Evolutionary conservation across 2,888 invertebrate species (phyloP).

Genomic region (Cataglyphis altisquamis): DNA sequence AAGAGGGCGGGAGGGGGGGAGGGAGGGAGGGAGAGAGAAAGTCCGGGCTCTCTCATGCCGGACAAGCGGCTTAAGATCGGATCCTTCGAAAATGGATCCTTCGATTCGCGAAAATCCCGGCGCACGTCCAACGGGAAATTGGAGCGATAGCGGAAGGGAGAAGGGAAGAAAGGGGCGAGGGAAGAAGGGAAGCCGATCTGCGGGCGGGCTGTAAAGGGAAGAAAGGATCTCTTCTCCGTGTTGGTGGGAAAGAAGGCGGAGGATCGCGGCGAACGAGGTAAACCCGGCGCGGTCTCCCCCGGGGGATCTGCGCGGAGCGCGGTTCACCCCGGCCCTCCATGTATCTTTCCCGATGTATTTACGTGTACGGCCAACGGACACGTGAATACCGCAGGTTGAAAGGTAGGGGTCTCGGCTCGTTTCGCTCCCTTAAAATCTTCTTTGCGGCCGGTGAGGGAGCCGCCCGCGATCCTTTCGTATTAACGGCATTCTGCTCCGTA

Average conservation of each 20-base stretch:
- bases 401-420: slow-evolving; percentile 8
- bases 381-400: slow-evolving; percentile 49
- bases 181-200: neutral
- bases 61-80: slow-evolving; percentile 52
- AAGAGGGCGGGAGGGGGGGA: too few relatives aligned
- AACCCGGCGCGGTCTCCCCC: slow-evolving; percentile 60
- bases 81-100: slow-evolving; percentile 46
- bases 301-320: slow-evolving; percentile 47
- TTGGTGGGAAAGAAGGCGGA: slow-evolving; percentile 35
- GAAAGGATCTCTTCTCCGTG: slow-evolving; percentile 7
- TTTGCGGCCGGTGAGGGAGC: slow-evolving; percentile 33
- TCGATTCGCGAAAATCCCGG: slow-evolving; percentile 63
- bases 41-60: slow-evolving; percentile 38
- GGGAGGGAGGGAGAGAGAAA: neutral
- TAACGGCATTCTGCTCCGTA: slow-evolving; percentile 21
- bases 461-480: slow-evolving; percentile 26
- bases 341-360: slow-evolving; percentile 62
- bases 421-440: slow-evolving; percentile 18
- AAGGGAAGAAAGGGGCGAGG: neutral
- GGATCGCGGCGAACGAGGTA: slow-evolving; percentile 40
- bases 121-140: slow-evolving; percentile 47
- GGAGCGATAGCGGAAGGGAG: slow-evolving; percentile 19
- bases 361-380: slow-evolving; percentile 48
- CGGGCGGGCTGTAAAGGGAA: slow-evolving; percentile 20
- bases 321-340: slow-evolving; percentile 50